Evolutionary conservation across 1,140 invertebrate species (phyloP), one percentile per base, ranked within the genome.

Genomic region (Mylabris phalerata): DNA sequence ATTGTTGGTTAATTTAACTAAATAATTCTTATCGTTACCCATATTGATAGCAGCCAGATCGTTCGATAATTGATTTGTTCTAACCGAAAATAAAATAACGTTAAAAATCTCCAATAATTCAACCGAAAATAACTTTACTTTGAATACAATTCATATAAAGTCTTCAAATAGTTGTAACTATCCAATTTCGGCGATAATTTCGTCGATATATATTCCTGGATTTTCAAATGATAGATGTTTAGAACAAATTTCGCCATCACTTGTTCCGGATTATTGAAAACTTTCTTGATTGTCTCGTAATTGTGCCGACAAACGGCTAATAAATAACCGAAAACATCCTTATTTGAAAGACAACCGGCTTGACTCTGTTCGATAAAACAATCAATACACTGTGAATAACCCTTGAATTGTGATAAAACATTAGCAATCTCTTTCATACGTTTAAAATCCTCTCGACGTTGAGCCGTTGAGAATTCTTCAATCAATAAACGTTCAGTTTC

Each of bases 191-290:
- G 86, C 24, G 84, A 81, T 57, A 98, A 77, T 69, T 86, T 86
- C 9, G 84, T 85, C 49, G 87, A 82, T 42, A 94, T 87, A 71
- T 91, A 89, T 67, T 90, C 89, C 78, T 94, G 89, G 40, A 98
- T 77, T 74, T 95, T 93, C 4, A 92, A 78, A 67, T 97, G 92
- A 75, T 95, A 99, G 57, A 99, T 93, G 70, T 97, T 97, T 2
- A 98, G 77, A 32, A 98, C 90, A 78, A 98, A 96, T 77, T 98
- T 98, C 40, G 90, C 88, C 93, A 98, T 98, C 0, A 99, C 94
- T 82, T 95, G 90, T 62, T 97, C 91, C 0, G 95, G 93, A 78
- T 95, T 96, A 24, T 84, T 86, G 71, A 99, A 99, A 0, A 99
- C 95, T 75, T 90, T 85, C 71, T 88, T 86, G 59, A 98, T 93